These are phyloP conservation scores for Hypotaenidia philippensis DNA, from an alignment of 2,797 vertebrate species.

Conservation along the genomic window DNA sequence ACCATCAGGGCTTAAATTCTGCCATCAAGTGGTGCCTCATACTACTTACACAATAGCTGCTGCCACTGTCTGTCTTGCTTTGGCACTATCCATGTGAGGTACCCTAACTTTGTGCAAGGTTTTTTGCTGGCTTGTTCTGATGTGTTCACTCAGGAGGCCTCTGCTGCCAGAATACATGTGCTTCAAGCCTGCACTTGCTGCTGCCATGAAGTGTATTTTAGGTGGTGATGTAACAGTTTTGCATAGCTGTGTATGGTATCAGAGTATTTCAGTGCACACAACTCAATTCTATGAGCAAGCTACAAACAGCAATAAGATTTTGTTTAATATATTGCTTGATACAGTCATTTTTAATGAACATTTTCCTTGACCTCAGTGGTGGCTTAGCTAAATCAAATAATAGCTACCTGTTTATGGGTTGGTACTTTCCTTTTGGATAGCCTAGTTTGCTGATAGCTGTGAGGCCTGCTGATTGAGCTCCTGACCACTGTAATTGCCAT, in stretches of 20 bases:
- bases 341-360: not conserved
- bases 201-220: not conserved
- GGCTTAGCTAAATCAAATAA: not conserved
- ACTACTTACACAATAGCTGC: not conserved
- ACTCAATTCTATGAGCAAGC: not conserved
- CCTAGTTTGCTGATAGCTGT: not conserved
- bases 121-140: not conserved
- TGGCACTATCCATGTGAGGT: not conserved
- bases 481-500: not conserved
- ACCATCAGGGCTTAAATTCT: not conserved
- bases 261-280: not conserved
- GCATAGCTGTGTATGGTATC: not conserved
- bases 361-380: not conserved
- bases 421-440: not conserved
- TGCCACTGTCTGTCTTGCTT: not conserved
- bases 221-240: not conserved
- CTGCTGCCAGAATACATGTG: not conserved
- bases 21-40: not conserved
- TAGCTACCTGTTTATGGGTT: not conserved
- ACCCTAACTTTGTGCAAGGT: fast-evolving
- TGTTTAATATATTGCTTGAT: not conserved
- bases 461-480: not conserved
- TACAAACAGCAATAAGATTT: not conserved
- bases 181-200: not conserved
- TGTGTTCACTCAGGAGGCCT: not conserved